Base-by-base conservation (phyloP, 2,888 invertebrate species). In the Sphecodes monilicornis region DNA sequence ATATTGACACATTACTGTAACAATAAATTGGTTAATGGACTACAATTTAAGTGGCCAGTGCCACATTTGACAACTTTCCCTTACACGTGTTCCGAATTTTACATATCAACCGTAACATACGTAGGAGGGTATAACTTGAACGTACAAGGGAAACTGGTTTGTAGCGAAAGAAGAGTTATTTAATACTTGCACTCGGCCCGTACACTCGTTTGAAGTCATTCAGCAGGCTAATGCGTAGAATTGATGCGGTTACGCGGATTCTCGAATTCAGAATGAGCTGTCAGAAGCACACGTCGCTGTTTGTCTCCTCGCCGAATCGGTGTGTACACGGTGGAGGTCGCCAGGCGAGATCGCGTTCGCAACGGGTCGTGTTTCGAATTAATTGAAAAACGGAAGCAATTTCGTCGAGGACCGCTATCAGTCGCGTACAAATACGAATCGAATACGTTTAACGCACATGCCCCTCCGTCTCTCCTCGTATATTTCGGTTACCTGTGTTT, bases 321-420 rank as follows among this genome's bases (percentile, higher is more conserved):
- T 13, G 74, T 36, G 70, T 6, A 32, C 60, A 50, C 22, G 64
- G 8, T 13, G 54, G 46, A 78, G 57, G 79, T 68, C 50, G 80
- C 70, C 74, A 41, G 70, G 75, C 79, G 66, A 76, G 80, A 43
- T 60, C 60, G 60, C 85, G 73, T 75, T 85, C 39, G 83, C 86
- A 82, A 76, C 39, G 73, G 85, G 77, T 82, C 75, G 39, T 85
- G 89, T 86, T 87, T 90, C 86, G 90, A 91, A 92, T 92, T 92
- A 92, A 93, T 93, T 91, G 92, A 92, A 90, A 92, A 91, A 92
- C 90, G 90, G 90, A 92, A 92, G 92, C 92, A 92, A 93, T 93
- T 92, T 91, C 86, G 82, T 66, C 84, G 78, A 76, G 77, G 85
- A 79, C 76, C 80, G 81, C 86, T 82, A 46, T 79, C 80, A 84